phyloP scores from a whole-genome alignment of 2,113 vertebrate species.

The Fregata magnificens region DNA sequence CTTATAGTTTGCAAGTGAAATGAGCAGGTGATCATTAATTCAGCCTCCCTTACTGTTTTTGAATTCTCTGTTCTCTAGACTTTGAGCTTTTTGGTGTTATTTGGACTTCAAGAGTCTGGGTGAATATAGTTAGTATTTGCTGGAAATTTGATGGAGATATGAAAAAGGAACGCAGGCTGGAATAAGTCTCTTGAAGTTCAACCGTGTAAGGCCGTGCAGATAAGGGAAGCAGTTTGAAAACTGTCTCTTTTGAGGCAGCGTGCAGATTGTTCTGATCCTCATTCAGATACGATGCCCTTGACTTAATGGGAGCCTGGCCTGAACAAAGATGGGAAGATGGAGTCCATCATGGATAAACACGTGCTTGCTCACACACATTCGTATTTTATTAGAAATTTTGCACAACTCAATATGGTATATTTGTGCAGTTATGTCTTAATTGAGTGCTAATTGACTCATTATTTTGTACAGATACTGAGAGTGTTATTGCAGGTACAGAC shows the following conservation, averaged over 20 bases:
- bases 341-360: neutral
- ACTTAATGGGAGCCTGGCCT: neutral
- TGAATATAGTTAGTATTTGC: neutral
- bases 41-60: neutral
- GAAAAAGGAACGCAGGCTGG: neutral
- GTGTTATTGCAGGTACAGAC: neutral
- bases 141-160: neutral
- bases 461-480: neutral
- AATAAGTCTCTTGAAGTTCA: neutral
- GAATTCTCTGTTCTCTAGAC: neutral
- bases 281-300: neutral
- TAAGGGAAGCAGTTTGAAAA: neutral
- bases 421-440: neutral
- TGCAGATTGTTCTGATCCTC: neutral
- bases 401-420: rapidly evolving
- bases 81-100: neutral
- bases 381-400: neutral
- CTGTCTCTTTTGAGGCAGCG: neutral
- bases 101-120: neutral
- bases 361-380: neutral
- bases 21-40: neutral
- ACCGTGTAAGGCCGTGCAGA: neutral
- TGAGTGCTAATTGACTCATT: neutral
- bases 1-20: neutral
- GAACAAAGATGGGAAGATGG: neutral